Percentiles rank a stretch among this genome's conserved stretches.
phyloP scores from a whole-genome alignment of 2,113 vertebrate genomes.

The Hemichromis elongatus region DNA sequence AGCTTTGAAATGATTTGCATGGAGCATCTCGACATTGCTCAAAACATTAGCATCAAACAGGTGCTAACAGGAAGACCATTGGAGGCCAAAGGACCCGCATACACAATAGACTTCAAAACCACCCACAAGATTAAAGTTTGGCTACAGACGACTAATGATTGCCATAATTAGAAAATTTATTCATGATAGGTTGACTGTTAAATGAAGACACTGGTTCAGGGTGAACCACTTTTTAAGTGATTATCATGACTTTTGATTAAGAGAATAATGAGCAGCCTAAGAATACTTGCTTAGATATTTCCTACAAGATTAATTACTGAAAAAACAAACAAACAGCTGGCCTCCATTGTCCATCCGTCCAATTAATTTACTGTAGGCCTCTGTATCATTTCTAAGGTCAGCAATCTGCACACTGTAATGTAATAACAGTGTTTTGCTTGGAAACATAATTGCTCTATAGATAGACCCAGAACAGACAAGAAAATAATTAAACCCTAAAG shows the following conservation, averaged over 20 bases:
- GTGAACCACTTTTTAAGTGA: slow-evolving; percentile 13
- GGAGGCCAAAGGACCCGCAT: background rate
- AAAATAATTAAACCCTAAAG: slow-evolving; percentile 44
- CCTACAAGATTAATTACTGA: slow-evolving; percentile 48
- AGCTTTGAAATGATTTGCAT: background rate
- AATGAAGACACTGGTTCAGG: slow-evolving; percentile 4
- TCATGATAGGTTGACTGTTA: slow-evolving; percentile 19
- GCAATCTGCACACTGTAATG: slow-evolving; percentile 15
- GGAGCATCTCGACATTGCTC: background rate
- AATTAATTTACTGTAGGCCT: slow-evolving; percentile 43
- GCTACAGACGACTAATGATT: slow-evolving; percentile 20
- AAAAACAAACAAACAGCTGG: background rate
- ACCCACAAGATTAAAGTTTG: background rate
- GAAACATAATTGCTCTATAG: slow-evolving; percentile 36
- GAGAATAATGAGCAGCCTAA: slow-evolving; percentile 34
- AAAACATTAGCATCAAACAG: background rate
- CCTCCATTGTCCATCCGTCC: background rate
- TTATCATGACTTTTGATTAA: slow-evolving; percentile 35
- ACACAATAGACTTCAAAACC: background rate
- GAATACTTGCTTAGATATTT: slow-evolving; percentile 15
- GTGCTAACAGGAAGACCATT: background rate
- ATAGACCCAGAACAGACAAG: slow-evolving; percentile 5
- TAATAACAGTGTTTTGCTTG: slow-evolving; percentile 27
- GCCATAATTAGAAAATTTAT: slow-evolving; percentile 28
- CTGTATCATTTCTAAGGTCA: slow-evolving; percentile 25